A percentile compares a stretch with the other conserved stretches of the same genome.
phyloP scores from a whole-genome alignment of 2,888 invertebrate species.

The Lobophora halterata region DNA sequence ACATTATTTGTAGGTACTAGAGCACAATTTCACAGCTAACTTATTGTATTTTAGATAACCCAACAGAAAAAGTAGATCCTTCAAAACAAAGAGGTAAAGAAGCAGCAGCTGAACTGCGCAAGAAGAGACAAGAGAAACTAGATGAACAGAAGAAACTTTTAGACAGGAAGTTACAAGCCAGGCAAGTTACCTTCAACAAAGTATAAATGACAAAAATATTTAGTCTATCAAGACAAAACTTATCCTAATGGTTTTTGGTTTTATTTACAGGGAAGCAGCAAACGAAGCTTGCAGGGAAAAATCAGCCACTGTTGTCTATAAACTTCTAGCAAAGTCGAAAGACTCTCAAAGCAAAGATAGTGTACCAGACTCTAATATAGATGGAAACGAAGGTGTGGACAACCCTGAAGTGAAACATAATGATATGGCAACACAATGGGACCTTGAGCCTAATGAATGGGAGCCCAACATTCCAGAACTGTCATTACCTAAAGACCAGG shows the following conservation, averaged over 20 bases:
- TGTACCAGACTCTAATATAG: conserved; percentile 21
- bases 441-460: conserved; percentile 55
- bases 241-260: not conserved
- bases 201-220: too few relatives aligned
- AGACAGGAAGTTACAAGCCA: conserved; percentile 67
- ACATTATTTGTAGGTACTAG: conserved; percentile 3
- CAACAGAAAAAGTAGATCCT: conserved; percentile 47
- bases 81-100: conserved; percentile 64
- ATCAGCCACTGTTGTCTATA: conserved; percentile 36
- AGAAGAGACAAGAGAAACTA: conserved; percentile 59
- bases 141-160: conserved; percentile 63
- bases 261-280: conserved; percentile 57
- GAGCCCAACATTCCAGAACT: conserved; percentile 54
- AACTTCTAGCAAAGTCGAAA: too few relatives aligned
- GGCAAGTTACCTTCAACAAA: conserved; percentile 46
- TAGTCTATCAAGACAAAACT: too few relatives aligned
- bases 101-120: conserved; percentile 57
- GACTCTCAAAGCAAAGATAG: conserved; percentile 28
- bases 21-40: conserved; percentile 3
- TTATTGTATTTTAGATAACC: conserved; percentile 32
- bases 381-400: conserved; percentile 22
- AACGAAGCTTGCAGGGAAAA: conserved; percentile 71
- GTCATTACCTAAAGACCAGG: conserved; percentile 49
- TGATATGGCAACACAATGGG: conserved; percentile 71
- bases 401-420: conserved; percentile 32